Percentiles rank a stretch among this genome's conserved stretches.
phyloP scores from a whole-genome alignment of 2,888 invertebrate species.

The Congeria kusceri region DNA sequence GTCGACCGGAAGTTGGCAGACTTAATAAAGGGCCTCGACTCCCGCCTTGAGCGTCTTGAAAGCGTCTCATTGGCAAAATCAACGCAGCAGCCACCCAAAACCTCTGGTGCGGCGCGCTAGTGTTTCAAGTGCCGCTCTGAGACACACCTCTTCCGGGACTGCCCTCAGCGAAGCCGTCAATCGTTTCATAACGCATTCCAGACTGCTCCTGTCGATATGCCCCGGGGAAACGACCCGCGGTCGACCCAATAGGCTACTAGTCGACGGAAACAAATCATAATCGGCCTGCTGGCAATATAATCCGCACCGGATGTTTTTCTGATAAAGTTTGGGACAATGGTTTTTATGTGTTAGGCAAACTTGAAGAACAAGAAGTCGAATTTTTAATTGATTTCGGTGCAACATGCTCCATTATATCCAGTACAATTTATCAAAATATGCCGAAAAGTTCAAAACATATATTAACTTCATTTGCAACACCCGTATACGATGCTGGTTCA shows the following conservation, averaged over 20 bases:
- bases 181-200: no score
- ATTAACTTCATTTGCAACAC: not conserved
- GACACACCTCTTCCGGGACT: no score
- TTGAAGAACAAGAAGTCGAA: conserved; percentile 5
- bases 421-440: conserved; percentile 11
- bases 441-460: not conserved
- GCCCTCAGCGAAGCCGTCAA: no score
- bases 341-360: conserved; percentile 30
- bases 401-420: conserved; percentile 29
- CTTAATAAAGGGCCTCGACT: not conserved
- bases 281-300: not conserved
- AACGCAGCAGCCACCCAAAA: no score
- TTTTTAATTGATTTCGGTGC: conserved; percentile 39
- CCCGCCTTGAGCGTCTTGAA: conserved; percentile 1
- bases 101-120: no score
- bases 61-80: not conserved
- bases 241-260: not conserved
- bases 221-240: not conserved
- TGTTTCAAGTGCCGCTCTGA: no score
- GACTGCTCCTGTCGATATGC: not conserved
- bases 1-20: not conserved
- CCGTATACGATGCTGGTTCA: conserved; percentile 36
- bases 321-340: conserved; percentile 37
- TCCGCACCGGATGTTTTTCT: not conserved
- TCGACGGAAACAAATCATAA: not conserved